These are phyloP conservation scores for Metopolophium dirhodum DNA, from an alignment of 1,140 invertebrate genomes.

Conservation along the genomic window DNA sequence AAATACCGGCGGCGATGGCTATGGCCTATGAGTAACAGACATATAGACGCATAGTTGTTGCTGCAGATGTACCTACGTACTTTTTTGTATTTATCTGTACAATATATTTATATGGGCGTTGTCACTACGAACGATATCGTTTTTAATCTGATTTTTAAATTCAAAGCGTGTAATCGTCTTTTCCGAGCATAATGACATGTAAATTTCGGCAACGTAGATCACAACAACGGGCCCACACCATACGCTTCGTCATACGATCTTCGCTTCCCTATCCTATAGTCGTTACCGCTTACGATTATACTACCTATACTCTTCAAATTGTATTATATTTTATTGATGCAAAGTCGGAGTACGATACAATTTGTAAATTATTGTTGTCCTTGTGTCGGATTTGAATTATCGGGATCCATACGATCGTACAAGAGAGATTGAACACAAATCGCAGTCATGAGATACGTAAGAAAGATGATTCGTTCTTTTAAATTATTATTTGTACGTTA, in stretches of 20 bases:
- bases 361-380: not conserved
- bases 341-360: not conserved
- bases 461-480: not conserved
- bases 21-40: not conserved
- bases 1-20: not conserved
- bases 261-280: not conserved
- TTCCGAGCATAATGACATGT: constrained; percentile 2
- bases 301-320: not conserved
- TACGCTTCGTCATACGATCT: not conserved
- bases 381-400: not conserved
- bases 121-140: not conserved
- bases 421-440: not conserved
- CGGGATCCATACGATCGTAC: not conserved
- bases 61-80: not conserved
- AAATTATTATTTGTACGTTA: not conserved
- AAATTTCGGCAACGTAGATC: not conserved
- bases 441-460: constrained; percentile 14
- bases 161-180: constrained; percentile 4
- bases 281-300: not conserved
- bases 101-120: not conserved
- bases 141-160: constrained; percentile 1
- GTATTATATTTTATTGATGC: not conserved
- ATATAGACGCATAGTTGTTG: not conserved
- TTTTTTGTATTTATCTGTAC: not conserved
- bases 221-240: not conserved